Base-by-base conservation (phyloP, 2,113 vertebrate species). In the Lethenteron camtschaticum region DNA sequence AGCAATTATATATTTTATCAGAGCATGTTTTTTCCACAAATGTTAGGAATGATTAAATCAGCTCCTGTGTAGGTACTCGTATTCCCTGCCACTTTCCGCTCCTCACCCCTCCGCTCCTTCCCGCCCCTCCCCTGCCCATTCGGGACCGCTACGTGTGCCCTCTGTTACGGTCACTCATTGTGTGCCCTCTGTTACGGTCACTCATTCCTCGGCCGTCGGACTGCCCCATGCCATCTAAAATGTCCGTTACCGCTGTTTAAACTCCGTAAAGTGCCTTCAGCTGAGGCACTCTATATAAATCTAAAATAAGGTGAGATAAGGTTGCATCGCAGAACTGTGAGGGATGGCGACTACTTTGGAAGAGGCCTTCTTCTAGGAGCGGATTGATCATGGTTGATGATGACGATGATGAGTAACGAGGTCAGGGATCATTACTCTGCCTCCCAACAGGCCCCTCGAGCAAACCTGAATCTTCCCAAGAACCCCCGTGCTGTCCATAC, bases 401-500 rank as follows among this genome's bases (percentile, higher is more conserved):
- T 59, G 63, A 73, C 57, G 63, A 73, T 12, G 7, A 72, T 5
- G 58, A 73, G 9, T 2, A 16, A 72, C 74, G 55, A 41, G 8
- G 5, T 71, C 41, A 41, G 41, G 6, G 41, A 6, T 41, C 41
- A 41, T 41, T 41, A 41, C 41, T 41, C 41, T 41, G 41, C 41
- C 41, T 41, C 41, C 41, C 4, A 41, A 41, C 41, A 41, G 4
- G 41, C 41, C 41, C 41, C 41, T 41, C 1, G 41, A 41, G 41
- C 41, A 41, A 41, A 89, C 92, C 84, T 97, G 92, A 79, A 96
- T 97, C 79, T 94, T 97, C 14, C 92, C 90, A 73, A 97, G 80
- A 71, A 97, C 82, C 8, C 92, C 92, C 0, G 91, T 97, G 79
- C 92, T 97, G 74, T 97, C 92, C 92, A 97, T 97, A 69, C 92